phyloP scores from a whole-genome alignment of 64 coral and sea anemone genomes.

The Porites lutea region DNA sequence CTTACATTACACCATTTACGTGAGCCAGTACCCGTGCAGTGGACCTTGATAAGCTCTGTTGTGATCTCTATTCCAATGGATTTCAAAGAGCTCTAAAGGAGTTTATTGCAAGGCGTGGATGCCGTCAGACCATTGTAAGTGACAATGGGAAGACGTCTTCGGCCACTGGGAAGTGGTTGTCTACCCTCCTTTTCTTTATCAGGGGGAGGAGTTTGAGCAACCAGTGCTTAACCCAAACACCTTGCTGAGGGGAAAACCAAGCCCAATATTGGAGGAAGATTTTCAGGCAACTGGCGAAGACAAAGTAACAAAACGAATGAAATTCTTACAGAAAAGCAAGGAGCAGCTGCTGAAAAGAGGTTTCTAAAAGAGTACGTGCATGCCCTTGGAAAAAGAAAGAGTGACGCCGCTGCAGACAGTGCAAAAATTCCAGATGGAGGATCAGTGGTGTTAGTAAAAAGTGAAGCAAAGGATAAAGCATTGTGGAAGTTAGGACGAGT shows the following conservation, averaged over 20 bases:
- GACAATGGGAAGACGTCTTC: constrained; percentile 68
- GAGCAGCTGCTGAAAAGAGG: constrained; percentile 24
- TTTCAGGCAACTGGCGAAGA: constrained; percentile 45
- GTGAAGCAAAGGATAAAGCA: too few species aligned
- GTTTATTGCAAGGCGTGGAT: constrained; percentile 55
- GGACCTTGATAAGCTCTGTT: constrained; percentile 43
- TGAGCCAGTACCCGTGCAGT: constrained; percentile 53
- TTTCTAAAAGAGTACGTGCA: constrained; percentile 67
- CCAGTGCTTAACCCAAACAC: constrained; percentile 31
- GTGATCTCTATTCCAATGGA: neutral
- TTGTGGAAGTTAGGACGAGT: too few species aligned
- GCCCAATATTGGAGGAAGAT: constrained; percentile 12
- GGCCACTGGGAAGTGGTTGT: constrained; percentile 51
- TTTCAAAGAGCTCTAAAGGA: constrained; percentile 63
- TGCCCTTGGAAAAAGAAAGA: constrained; percentile 56
- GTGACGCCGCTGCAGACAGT: too few species aligned
- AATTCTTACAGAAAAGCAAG: constrained; percentile 51
- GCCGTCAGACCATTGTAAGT: constrained; percentile 37
- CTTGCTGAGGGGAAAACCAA: neutral
- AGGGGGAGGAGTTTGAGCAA: constrained; percentile 57
- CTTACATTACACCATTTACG: constrained; percentile 63
- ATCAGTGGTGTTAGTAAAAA: too few species aligned
- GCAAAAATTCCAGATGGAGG: too few species aligned
- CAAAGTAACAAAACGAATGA: constrained; percentile 23
- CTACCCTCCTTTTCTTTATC: constrained; percentile 7